Base-by-base conservation (phyloP, 2,113 vertebrate genomes). In the Amphilophus citrinellus region DNA sequence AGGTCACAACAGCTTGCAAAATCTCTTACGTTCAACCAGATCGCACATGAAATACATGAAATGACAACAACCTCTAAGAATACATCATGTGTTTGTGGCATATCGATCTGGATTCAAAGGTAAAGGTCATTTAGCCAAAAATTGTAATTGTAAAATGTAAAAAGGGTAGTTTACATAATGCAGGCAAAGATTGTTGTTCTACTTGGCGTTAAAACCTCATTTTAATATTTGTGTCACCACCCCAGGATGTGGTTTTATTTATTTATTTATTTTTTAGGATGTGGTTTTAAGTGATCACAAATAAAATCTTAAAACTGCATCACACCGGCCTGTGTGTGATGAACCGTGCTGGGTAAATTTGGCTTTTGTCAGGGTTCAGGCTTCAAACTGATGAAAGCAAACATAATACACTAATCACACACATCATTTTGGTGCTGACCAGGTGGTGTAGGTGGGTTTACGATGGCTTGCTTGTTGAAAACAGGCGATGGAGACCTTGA, bases 381-480 rank as follows among this genome's bases (percentile, higher is more conserved):
- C 44, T 47, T 68, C 22, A 68, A 68, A 68, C 39, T 27, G 22
- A 68, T 68, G 42, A 68, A 68, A 27, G 65, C 65, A 47, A 68
- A 42, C 22, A 18, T 47, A 47, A 68, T 22, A 68, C 6, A 7
- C 14, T 50, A 17, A 15, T 50, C 3, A 30, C 65, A 7, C 18
- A 24, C 42, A 50, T 18, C 18, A 42, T 1, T 50, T 71, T 50
- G 47, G 42, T 50, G 42, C 14, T 71, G 15, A 30, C 66, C 66
- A 13, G 24, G 66, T 50, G 30, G 24, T 30, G 15, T 20, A 47
- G 66, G 44, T 71, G 44, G 9, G 44, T 50, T 47, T 50, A 32
- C 24, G 30, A 20, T 0, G 0, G 66, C 66, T 53, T 50, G 44
- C 30, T 50, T 50, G 24, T 24, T 30, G 15, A 71, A 71, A 71